A percentile compares a stretch with the other conserved stretches of the same genome.
phyloP scores from a whole-genome alignment of 2,888 invertebrate genomes.

The Chrysomela aeneicollis region DNA sequence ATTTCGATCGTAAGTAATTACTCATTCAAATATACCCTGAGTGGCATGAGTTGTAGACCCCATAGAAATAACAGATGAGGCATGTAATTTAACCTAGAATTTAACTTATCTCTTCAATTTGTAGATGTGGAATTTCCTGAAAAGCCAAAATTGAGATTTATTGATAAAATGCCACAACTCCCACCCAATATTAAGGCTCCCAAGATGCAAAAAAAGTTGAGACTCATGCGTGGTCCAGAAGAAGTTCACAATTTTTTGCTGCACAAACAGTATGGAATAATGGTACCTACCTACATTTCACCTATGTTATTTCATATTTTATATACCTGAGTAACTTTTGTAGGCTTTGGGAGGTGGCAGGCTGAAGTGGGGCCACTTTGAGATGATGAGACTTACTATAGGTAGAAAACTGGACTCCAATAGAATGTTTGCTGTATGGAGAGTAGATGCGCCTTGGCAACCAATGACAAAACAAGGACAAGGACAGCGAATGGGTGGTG shows the following conservation, averaged over 20 bases:
- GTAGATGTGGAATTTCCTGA: conserved; percentile 79
- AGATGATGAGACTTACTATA: conserved; percentile 83
- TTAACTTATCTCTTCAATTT: conserved; percentile 18
- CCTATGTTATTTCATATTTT: background rate
- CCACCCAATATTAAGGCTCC: conserved; percentile 74
- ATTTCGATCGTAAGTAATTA: conserved; percentile 69
- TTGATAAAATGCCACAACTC: conserved; percentile 78
- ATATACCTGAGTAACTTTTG: conserved; percentile 38
- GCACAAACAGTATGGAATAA: conserved; percentile 92
- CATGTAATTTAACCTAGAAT: too few species aligned
- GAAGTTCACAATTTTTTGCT: conserved; percentile 81
- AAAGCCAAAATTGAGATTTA: conserved; percentile 71
- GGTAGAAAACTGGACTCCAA: conserved; percentile 80
- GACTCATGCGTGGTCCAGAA: conserved; percentile 93
- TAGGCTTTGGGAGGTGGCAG: conserved; percentile 88
- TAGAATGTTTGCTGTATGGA: conserved; percentile 93
- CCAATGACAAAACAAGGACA: conserved; percentile 89
- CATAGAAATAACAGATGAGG: background rate
- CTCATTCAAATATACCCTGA: background rate
- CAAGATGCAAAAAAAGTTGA: conserved; percentile 84
- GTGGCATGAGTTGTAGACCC: background rate
- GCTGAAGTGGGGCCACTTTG: conserved; percentile 81
- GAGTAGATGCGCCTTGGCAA: conserved; percentile 96
- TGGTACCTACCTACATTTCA: conserved; percentile 73
- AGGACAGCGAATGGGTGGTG: conserved; percentile 94